Percentiles rank a stretch among this genome's conserved stretches.
Conservation (phyloP, 2,888 invertebrate genomes). For the Esperia sulphurella region DNA sequence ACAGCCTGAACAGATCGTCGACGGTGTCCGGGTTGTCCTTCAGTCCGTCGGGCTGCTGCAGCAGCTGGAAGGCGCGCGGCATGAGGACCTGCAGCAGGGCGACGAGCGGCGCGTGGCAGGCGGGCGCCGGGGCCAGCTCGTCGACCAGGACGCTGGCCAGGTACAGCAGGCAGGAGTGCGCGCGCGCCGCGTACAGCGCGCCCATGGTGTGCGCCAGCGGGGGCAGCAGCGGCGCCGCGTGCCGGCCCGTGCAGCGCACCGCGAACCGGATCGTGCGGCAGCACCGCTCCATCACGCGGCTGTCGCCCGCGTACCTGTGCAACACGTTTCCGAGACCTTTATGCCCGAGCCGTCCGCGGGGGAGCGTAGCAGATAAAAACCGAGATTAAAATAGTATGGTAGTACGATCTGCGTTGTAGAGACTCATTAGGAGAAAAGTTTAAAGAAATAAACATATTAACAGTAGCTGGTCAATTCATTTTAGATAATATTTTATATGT, state of each 20-base stretch:
- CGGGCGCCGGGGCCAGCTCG: slow-evolving; percentile 83
- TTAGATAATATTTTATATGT: too few relatives aligned
- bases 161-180: slow-evolving; percentile 86
- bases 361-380: too few relatives aligned
- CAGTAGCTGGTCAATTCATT: too few relatives aligned
- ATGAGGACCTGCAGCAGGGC: slow-evolving; percentile 92
- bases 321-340: too few relatives aligned
- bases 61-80: slow-evolving; percentile 87
- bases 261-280: slow-evolving; percentile 94
- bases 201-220: slow-evolving; percentile 85
- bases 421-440: too few relatives aligned
- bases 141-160: slow-evolving; percentile 85
- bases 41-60: slow-evolving; percentile 89
- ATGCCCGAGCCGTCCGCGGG: too few relatives aligned
- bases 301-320: slow-evolving; percentile 77
- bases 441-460: too few relatives aligned
- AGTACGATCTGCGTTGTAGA: too few relatives aligned
- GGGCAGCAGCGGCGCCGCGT: slow-evolving; percentile 87
- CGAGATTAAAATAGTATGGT: too few relatives aligned
- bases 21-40: slow-evolving; percentile 98
- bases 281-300: slow-evolving; percentile 93
- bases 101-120: slow-evolving; percentile 86
- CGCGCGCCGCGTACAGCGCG: slow-evolving; percentile 86
- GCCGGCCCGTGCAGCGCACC: slow-evolving; percentile 90
- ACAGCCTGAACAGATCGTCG: slow-evolving; percentile 96